phyloP scores from a whole-genome alignment of 2,797 vertebrate species.

The Heteromormyrus szaboi region DNA sequence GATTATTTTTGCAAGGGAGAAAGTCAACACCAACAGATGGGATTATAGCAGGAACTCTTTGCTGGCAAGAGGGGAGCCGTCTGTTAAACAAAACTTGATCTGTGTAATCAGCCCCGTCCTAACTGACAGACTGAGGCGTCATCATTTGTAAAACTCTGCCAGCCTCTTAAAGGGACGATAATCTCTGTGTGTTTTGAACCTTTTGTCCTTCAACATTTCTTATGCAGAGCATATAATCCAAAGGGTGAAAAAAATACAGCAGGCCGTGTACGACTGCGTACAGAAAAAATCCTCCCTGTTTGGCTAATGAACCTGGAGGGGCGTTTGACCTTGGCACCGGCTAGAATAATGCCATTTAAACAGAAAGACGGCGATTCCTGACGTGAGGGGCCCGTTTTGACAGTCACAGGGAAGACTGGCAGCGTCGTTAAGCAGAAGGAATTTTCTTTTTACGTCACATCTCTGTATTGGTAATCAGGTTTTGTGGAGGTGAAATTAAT shows the following conservation, averaged over 20 bases:
- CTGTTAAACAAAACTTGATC: constrained; percentile 5
- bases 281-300: not conserved
- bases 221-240: not conserved
- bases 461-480: not conserved
- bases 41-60: not conserved
- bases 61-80: not conserved
- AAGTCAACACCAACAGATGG: not conserved
- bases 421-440: not conserved
- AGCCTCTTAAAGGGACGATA: not conserved
- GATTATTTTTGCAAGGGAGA: not conserved
- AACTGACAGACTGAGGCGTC: not conserved
- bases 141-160: not conserved
- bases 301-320: not conserved
- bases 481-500: not conserved
- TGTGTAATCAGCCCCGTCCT: not conserved
- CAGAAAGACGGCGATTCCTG: not conserved
- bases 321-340: not conserved
- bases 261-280: not conserved
- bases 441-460: not conserved
- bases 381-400: not conserved
- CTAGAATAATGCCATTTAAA: not conserved
- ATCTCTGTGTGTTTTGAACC: not conserved
- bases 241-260: not conserved
- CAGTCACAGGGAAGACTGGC: not conserved
- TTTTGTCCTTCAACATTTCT: not conserved